Percentiles rank a stretch among this genome's conserved stretches.
phyloP scores from a whole-genome alignment of 2,888 invertebrate genomes.

The Leucania comma region DNA sequence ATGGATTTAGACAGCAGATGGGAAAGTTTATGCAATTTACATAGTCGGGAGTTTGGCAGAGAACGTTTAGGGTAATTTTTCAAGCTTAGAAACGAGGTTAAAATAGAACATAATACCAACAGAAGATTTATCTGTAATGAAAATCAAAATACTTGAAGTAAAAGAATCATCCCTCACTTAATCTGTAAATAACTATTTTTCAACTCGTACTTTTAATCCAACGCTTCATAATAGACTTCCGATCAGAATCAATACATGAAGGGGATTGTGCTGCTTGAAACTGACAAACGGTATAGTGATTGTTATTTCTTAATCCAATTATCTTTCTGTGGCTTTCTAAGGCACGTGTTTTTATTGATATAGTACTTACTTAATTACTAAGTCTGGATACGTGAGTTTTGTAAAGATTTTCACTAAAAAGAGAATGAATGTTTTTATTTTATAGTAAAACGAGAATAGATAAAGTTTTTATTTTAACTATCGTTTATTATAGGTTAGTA shows the following conservation, averaged over 20 bases:
- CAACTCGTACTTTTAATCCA: conserved; percentile 21
- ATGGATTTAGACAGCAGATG: conserved; percentile 43
- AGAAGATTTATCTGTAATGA: neutral
- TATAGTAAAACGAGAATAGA: too few relatives aligned
- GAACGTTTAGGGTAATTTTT: conserved; percentile 25
- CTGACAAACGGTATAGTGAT: conserved; percentile 22
- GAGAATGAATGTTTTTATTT: neutral
- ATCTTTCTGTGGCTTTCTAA: conserved; percentile 4
- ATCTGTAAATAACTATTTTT: neutral
- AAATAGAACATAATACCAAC: neutral
- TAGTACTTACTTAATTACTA: neutral
- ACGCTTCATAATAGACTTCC: conserved; percentile 14
- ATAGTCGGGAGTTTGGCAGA: conserved; percentile 17
- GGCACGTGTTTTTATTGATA: conserved; percentile 14
- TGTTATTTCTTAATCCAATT: conserved; percentile 42
- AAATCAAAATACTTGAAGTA: neutral
- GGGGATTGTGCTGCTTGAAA: conserved; percentile 16
- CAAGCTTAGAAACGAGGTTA: neutral
- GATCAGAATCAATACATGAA: conserved; percentile 22
- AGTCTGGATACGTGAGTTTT: neutral
- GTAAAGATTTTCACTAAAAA: neutral
- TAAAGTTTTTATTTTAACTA: too few relatives aligned
- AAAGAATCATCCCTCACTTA: neutral
- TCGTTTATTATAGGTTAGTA: too few relatives aligned
- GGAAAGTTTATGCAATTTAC: conserved; percentile 37